A percentile compares a stretch with the other conserved stretches of the same genome.
Conservation (phyloP, 2,797 vertebrate genomes). For the Acanthopagrus latus region DNA sequence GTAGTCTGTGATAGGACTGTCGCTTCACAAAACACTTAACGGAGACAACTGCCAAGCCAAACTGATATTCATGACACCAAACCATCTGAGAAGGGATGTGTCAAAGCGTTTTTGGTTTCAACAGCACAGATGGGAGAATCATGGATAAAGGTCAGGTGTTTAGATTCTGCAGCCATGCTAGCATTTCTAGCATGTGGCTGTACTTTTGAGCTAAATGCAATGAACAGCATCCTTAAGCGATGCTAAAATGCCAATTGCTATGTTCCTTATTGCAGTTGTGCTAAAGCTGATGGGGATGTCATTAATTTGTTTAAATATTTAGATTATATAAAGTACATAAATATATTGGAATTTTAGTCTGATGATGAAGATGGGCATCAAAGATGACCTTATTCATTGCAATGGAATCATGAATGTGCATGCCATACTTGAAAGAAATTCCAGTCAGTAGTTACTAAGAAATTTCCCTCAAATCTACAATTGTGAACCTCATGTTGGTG, state of each 20-base stretch:
- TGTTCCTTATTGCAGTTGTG: too few relatives aligned
- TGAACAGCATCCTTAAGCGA: background rate
- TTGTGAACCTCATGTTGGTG: background rate
- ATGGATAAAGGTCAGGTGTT: background rate
- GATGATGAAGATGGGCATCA: too few relatives aligned
- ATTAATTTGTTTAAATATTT: too few relatives aligned
- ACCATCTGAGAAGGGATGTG: slow-evolving; percentile 1
- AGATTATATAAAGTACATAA: too few relatives aligned
- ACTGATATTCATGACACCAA: background rate
- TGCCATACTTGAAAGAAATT: too few relatives aligned
- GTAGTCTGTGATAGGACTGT: slow-evolving; percentile 3
- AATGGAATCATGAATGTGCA: too few relatives aligned
- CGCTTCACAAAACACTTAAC: background rate
- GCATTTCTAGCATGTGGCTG: background rate
- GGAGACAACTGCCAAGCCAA: slow-evolving; percentile 1
- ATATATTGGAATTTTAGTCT: too few relatives aligned
- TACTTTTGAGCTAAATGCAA: background rate
- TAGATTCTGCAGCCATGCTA: background rate
- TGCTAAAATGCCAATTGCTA: too few relatives aligned
- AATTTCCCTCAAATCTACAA: background rate
- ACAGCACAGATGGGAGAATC: background rate
- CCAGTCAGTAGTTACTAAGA: background rate
- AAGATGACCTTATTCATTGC: too few relatives aligned
- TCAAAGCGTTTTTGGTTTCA: background rate
- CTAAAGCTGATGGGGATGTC: too few relatives aligned